Conservation (phyloP, 2,888 invertebrate genomes). For the Gari tellinella region DNA sequence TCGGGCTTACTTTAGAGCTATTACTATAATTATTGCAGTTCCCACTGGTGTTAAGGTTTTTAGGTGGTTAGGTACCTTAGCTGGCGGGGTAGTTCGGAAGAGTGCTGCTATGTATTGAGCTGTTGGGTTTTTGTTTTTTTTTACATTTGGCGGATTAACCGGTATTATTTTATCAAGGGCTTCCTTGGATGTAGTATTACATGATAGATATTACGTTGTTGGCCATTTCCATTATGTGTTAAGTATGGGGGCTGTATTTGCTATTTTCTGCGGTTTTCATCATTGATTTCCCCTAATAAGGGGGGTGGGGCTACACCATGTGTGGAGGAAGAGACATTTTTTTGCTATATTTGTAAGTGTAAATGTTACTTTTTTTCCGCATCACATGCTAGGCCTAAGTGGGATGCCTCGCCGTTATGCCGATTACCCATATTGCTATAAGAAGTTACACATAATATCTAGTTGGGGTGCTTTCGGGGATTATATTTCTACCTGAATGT, state of each 20-base stretch:
- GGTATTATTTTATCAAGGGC: constrained; percentile 87
- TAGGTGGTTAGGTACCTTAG: constrained; percentile 87
- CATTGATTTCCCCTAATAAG: constrained; percentile 90
- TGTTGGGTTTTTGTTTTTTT: constrained; percentile 91
- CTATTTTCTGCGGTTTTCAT: constrained; percentile 90
- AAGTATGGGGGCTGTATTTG: constrained; percentile 91
- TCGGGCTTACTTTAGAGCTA: constrained; percentile 93
- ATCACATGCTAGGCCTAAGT: constrained; percentile 90
- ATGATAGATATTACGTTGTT: constrained; percentile 94
- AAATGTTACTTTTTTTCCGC: constrained; percentile 92
- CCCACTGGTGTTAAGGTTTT: constrained; percentile 94
- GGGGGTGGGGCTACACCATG: constrained; percentile 87
- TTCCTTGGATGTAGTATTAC: constrained; percentile 90
- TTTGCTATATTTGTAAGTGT: constrained; percentile 89
- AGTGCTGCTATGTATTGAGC: constrained; percentile 88
- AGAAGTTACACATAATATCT: constrained; percentile 64
- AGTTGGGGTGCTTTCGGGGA: constrained; percentile 26
- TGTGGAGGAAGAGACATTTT: constrained; percentile 89
- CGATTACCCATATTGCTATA: constrained; percentile 89
- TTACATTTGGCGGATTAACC: constrained; percentile 89
- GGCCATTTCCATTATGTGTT: constrained; percentile 93
- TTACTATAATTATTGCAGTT: constrained; percentile 93
- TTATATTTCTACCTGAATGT: constrained; percentile 16
- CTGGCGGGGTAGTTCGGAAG: constrained; percentile 88
- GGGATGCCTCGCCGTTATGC: constrained; percentile 92